A percentile compares a stretch with the other conserved stretches of the same genome.
Conservation (phyloP, 2,888 invertebrate species). For the Synergus itoensis region DNA sequence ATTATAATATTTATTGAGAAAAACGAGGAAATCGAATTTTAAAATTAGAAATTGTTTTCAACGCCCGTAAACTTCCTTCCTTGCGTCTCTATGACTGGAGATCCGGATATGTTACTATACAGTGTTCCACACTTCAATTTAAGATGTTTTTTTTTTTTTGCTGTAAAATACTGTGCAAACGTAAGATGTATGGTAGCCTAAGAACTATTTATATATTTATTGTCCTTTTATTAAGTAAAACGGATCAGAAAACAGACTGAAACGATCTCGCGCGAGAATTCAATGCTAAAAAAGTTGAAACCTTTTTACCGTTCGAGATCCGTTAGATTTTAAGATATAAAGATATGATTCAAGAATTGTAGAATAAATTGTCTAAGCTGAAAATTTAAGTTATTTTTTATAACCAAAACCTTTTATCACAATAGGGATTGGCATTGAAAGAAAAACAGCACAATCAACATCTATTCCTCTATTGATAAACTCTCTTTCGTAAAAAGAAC, state of each 20-base stretch:
- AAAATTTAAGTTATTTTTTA: not conserved
- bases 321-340: slow-evolving; percentile 25
- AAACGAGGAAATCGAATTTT: too few species aligned
- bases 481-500: not conserved
- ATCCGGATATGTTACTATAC: not conserved
- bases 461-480: slow-evolving; percentile 19
- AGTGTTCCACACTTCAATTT: slow-evolving; percentile 14
- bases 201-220: slow-evolving; percentile 31
- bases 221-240: not conserved
- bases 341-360: slow-evolving; percentile 3
- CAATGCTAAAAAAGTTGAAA: slow-evolving; percentile 6
- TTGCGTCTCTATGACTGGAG: not conserved
- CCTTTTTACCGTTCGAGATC: slow-evolving; percentile 32
- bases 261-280: slow-evolving; percentile 34
- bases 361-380: not conserved
- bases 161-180: not conserved
- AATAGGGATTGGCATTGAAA: too few species aligned
- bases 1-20: too few species aligned
- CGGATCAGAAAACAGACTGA: slow-evolving; percentile 38
- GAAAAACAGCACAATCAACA: not conserved
- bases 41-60: too few species aligned
- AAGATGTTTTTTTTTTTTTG: not conserved
- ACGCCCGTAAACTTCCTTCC: not conserved
- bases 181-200: not conserved
- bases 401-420: not conserved